Base-by-base conservation (phyloP, 92 coral and sea anemone species). In the Meandrina meandrites region DNA sequence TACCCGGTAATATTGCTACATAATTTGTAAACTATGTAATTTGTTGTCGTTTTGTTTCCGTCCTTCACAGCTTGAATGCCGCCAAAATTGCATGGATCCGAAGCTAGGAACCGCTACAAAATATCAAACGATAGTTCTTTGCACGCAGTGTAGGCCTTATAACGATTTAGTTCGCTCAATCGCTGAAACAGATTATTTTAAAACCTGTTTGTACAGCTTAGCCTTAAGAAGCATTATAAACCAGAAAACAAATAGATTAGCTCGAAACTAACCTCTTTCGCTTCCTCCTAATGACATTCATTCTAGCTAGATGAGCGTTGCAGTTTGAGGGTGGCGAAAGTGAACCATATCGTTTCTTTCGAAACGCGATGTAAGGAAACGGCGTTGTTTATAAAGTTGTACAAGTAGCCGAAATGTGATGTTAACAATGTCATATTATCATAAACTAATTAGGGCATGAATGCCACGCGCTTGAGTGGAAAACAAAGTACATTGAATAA, bases 371-470 rank as follows among this genome's bases (percentile, higher is more conserved):
- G 84, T 62, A 36, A 35, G 30, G 31, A 18, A 82, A 21, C 78
- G 8, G 79, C 70, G 70, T 30, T 50, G 86, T 83, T 48, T 70
- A 70, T 82, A 51, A 31, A 24, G 32, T 53, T 75, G 56, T 82
- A 82, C 86, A 82, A 82, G 86, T 36, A 15, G 37, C 56, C 36
- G 70, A 53, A 56, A 73, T 84, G 45, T 17, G 35, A 36, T 84
- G 79, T 54, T 5, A 73, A 83, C 87, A 83, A 83, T 50, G 37
- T 12, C 54, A 32, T 83, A 83, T 73, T 84, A 73, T 58, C 87
- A 36, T 84, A 73, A 74, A 54, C 71, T 32, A 84, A 84, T 84
- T 74, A 53, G 71, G 51, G 57, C 35, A 21, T 50, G 36, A 83
- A 53, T 36, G 54, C 54, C 80, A 35, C 73, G 71, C 34, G 54